These are phyloP conservation scores for Diuraphis noxia DNA, from an alignment of 1,140 invertebrate species.

Conservation along the genomic window DNA sequence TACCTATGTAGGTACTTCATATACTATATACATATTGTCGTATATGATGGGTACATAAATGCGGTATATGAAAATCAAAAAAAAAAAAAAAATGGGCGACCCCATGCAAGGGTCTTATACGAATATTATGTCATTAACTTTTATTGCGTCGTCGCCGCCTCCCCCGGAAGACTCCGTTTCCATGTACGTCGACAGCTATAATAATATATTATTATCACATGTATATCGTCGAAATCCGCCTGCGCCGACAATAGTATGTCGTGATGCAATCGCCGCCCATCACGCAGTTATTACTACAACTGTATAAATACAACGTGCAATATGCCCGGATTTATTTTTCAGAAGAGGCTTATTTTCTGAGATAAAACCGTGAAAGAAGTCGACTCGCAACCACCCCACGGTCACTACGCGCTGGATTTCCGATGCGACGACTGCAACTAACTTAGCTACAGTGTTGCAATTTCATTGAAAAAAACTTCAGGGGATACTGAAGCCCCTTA, in stretches of 20 bases:
- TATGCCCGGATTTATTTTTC: background rate
- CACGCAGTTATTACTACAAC: background rate
- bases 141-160: background rate
- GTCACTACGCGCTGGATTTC: too few relatives aligned
- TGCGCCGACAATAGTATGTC: background rate
- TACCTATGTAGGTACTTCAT: too few relatives aligned
- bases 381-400: too few relatives aligned
- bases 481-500: too few relatives aligned
- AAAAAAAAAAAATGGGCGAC: background rate
- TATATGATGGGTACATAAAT: background rate
- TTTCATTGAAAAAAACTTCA: too few relatives aligned
- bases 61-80: background rate
- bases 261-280: background rate
- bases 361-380: too few relatives aligned
- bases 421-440: too few relatives aligned
- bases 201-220: background rate
- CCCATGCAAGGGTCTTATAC: background rate
- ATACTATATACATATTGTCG: too few relatives aligned
- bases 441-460: too few relatives aligned
- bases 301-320: background rate
- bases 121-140: slow-evolving; percentile 6
- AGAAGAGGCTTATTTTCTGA: background rate
- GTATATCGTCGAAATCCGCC: background rate
- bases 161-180: background rate
- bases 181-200: background rate